Percentiles rank a stretch among this genome's conserved stretches.
These are phyloP conservation scores for Drosophila triauraria DNA, from an alignment of 1,140 invertebrate species.

Conservation along the genomic window DNA sequence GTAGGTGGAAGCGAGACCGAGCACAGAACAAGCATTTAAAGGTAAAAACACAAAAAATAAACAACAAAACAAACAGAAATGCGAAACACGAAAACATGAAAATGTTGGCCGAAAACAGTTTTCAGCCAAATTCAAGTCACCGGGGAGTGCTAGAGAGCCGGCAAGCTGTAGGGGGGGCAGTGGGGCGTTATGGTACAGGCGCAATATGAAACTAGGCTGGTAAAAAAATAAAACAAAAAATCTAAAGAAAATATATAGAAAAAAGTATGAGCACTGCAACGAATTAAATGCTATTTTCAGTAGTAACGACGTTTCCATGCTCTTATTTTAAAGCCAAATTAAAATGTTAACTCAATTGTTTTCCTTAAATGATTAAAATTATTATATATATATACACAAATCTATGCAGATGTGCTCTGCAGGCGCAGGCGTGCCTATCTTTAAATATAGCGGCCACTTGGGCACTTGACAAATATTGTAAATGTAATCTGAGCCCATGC, in stretches of 20 bases:
- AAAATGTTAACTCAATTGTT: too few relatives aligned
- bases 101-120: conserved; percentile 32
- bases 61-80: conserved; percentile 1
- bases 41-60: conserved; percentile 9
- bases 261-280: not conserved
- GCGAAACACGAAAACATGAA: conserved; percentile 16
- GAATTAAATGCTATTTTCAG: not conserved
- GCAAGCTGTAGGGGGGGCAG: not conserved
- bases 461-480: too few relatives aligned
- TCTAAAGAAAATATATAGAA: not conserved
- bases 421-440: too few relatives aligned
- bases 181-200: too few relatives aligned
- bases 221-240: not conserved
- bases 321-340: not conserved
- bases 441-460: too few relatives aligned
- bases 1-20: conserved; percentile 16
- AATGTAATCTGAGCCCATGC: too few relatives aligned
- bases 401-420: too few relatives aligned
- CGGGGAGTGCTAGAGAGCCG: conserved; percentile 24
- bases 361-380: too few relatives aligned
- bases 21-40: conserved; percentile 19
- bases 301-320: not conserved
- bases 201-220: conserved; percentile 1
- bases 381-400: too few relatives aligned
- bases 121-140: conserved; percentile 31